Percentiles rank a stretch among this genome's conserved stretches.
These are phyloP conservation scores for Botia kubotai DNA, from an alignment of 2,797 vertebrate species.

Conservation along the genomic window DNA sequence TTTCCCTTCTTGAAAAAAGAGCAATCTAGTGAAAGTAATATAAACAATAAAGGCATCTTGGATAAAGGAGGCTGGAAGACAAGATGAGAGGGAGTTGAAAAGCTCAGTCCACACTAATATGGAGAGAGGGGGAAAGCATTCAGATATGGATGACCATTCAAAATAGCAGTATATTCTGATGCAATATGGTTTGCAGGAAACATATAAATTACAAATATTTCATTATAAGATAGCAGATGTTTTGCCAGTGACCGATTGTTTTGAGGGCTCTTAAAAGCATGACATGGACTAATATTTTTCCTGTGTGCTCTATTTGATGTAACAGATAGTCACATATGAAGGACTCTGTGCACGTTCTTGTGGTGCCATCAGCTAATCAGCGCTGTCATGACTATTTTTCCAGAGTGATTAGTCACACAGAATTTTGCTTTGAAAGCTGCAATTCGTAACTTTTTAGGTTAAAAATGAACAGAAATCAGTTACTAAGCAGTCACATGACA, in stretches of 20 bases:
- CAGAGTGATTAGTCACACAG: not conserved
- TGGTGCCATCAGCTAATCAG: not conserved
- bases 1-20: constrained; percentile 25
- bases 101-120: not conserved
- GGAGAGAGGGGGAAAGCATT: not conserved
- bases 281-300: not conserved
- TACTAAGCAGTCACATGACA: too few species aligned
- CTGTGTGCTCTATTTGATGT: not conserved
- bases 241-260: not conserved
- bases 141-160: not conserved
- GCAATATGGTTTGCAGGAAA: too few species aligned
- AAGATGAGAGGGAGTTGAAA: not conserved
- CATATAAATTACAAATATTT: not conserved
- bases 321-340: not conserved
- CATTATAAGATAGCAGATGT: not conserved
- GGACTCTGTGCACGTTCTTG: not conserved
- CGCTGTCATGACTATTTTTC: not conserved
- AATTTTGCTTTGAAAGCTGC: too few species aligned
- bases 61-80: not conserved
- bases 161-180: not conserved
- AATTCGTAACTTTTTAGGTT: too few species aligned
- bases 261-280: not conserved
- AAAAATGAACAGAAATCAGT: too few species aligned
- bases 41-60: constrained; percentile 21
- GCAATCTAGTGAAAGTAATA: constrained; percentile 8